Evolutionary conservation across 2,888 invertebrate genomes (phyloP).

Genomic region (Tetragonula carbonaria): DNA sequence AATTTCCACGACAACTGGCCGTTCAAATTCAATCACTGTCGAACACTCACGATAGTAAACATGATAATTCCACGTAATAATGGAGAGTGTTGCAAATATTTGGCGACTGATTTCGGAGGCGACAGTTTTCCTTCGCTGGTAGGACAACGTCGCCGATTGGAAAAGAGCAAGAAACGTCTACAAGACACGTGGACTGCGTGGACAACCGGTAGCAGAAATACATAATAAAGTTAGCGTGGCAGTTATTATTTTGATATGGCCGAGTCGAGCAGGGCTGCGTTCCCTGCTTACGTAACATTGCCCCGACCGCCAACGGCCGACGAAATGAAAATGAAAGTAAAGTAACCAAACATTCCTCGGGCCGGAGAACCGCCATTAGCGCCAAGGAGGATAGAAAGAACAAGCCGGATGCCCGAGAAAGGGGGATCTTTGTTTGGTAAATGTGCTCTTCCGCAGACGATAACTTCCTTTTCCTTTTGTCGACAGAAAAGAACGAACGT

Average conservation of each 20-base stretch:
- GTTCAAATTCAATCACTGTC: neutral
- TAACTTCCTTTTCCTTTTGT: slow-evolving; percentile 37
- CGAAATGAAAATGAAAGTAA: slow-evolving; percentile 83
- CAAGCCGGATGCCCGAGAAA: slow-evolving; percentile 28
- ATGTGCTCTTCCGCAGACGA: slow-evolving; percentile 36
- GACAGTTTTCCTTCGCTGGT: slow-evolving; percentile 21
- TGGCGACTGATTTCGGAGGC: slow-evolving; percentile 19
- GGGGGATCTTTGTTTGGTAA: slow-evolving; percentile 48
- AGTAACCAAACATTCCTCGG: slow-evolving; percentile 74
- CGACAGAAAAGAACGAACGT: neutral
- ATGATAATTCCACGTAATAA: neutral
- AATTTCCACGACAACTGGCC: neutral
- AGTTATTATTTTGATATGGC: slow-evolving; percentile 82
- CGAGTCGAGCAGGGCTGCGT: slow-evolving; percentile 67
- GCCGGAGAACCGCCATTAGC: slow-evolving; percentile 48
- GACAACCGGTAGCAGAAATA: slow-evolving; percentile 60
- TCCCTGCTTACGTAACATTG: slow-evolving; percentile 67
- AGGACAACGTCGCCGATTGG: neutral
- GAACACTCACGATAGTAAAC: neutral
- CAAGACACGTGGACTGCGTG: neutral
- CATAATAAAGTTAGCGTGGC: slow-evolving; percentile 78
- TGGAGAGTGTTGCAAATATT: slow-evolving; percentile 11
- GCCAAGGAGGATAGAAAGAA: slow-evolving; percentile 41
- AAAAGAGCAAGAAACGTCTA: neutral
- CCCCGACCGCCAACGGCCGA: slow-evolving; percentile 68